A percentile compares a stretch with the other conserved stretches of the same genome.
Evolutionary conservation across 2,797 vertebrate genomes (phyloP).

Genomic region (Peromyscus melanophrys): DNA sequence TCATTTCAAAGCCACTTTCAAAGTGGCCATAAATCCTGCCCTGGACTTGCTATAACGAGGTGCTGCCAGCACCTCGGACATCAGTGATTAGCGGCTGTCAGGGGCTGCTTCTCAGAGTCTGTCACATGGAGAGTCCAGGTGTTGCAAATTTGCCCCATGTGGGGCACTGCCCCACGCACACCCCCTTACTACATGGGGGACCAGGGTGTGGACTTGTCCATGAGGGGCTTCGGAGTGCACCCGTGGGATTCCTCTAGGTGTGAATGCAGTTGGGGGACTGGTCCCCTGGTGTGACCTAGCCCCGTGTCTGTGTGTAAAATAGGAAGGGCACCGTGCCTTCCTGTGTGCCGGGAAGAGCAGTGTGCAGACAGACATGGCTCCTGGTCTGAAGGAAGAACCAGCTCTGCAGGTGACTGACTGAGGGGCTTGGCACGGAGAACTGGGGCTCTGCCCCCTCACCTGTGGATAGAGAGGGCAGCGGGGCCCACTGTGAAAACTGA

Average conservation of each 20-base stretch:
- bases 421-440: background rate
- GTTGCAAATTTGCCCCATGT: accelerated
- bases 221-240: background rate
- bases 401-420: background rate
- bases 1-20: constrained; percentile 83
- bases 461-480: background rate
- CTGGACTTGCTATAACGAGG: constrained; percentile 41
- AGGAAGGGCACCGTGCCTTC: accelerated
- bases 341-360: accelerated
- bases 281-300: background rate
- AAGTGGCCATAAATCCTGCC: constrained; percentile 82
- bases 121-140: background rate
- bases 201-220: background rate
- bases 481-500: constrained; percentile 53
- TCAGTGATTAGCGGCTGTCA: constrained; percentile 54
- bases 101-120: background rate
- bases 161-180: background rate
- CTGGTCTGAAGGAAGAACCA: background rate
- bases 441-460: constrained; percentile 55
- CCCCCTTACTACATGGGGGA: background rate
- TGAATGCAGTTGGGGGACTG: background rate
- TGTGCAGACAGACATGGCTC: accelerated
- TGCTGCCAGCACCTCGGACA: background rate
- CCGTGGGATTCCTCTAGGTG: background rate
- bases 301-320: background rate